These are phyloP conservation scores for Hydrochoerus hydrochaeris DNA, from an alignment of 2,113 vertebrate genomes.

Conservation along the genomic window DNA sequence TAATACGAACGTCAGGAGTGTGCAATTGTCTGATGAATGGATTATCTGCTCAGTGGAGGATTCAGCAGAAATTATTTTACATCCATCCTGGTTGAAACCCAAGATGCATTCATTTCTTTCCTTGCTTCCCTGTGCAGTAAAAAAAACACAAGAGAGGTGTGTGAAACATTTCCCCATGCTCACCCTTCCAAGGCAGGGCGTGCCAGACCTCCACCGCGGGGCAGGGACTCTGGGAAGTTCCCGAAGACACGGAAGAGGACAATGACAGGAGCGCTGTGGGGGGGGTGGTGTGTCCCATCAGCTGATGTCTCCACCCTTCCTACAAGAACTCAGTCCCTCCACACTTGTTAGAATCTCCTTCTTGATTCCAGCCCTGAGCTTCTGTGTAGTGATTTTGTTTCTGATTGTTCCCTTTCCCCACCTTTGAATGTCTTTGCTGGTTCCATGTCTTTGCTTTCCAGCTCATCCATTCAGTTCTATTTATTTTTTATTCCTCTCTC, in stretches of 20 bases:
- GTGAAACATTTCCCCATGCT: fast-evolving
- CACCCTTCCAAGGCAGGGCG: not conserved
- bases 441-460: not conserved
- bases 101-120: not conserved
- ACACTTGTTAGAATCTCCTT: fast-evolving
- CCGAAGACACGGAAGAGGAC: not conserved
- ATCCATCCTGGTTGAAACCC: not conserved
- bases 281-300: fast-evolving
- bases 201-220: fast-evolving
- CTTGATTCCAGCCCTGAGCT: fast-evolving
- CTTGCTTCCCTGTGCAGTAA: not conserved
- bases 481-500: not conserved
- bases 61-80: not conserved
- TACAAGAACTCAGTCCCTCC: not conserved
- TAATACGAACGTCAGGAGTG: not conserved
- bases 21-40: fast-evolving
- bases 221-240: too few relatives aligned
- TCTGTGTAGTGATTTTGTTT: not conserved
- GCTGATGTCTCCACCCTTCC: too few relatives aligned
- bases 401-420: not conserved
- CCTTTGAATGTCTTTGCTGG: not conserved
- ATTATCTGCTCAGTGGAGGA: not conserved
- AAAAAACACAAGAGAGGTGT: not conserved
- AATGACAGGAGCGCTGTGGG: fast-evolving
- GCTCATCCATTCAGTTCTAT: fast-evolving